Conservation (phyloP, 2,113 vertebrate genomes). For the Arizona elegans region DNA sequence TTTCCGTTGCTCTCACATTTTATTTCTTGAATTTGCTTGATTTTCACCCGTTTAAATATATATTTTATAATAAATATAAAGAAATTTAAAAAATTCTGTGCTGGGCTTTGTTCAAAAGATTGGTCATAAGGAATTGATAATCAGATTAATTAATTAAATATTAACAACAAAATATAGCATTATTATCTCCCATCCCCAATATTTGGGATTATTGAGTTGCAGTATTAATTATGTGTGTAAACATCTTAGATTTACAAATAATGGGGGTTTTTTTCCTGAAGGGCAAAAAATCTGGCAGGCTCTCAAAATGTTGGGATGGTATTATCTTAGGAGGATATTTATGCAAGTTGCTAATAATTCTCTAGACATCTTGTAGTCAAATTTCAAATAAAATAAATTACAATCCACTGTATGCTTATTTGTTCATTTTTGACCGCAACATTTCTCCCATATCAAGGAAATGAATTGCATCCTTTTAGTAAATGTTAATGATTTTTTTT, state of each 20-base stretch:
- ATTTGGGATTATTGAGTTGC: not conserved
- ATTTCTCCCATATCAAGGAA: conserved; percentile 14
- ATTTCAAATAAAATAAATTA: conserved; percentile 19
- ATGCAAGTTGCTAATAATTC: conserved; percentile 27
- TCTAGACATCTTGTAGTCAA: conserved; percentile 13
- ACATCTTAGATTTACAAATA: not conserved
- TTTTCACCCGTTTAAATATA: not conserved
- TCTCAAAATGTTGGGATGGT: not conserved
- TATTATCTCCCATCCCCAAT: not conserved
- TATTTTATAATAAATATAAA: not conserved
- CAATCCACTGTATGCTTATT: conserved; percentile 3
- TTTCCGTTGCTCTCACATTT: conserved; percentile 9
- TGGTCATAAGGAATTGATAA: not conserved
- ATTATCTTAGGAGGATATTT: conserved; percentile 24
- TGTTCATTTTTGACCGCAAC: conserved; percentile 8
- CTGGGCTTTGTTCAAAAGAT: not conserved
- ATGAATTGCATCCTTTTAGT: conserved; percentile 2
- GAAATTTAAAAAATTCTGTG: not conserved
- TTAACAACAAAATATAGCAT: not conserved
- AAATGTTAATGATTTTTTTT: conserved; percentile 7
- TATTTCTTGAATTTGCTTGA: not conserved
- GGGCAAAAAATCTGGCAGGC: conserved; percentile 24
- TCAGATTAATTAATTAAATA: conserved; percentile 22
- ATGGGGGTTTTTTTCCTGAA: not conserved
- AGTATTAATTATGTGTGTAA: not conserved